phyloP scores from a whole-genome alignment of 2,113 vertebrate species.

The Thalassarche chlororhynchos region DNA sequence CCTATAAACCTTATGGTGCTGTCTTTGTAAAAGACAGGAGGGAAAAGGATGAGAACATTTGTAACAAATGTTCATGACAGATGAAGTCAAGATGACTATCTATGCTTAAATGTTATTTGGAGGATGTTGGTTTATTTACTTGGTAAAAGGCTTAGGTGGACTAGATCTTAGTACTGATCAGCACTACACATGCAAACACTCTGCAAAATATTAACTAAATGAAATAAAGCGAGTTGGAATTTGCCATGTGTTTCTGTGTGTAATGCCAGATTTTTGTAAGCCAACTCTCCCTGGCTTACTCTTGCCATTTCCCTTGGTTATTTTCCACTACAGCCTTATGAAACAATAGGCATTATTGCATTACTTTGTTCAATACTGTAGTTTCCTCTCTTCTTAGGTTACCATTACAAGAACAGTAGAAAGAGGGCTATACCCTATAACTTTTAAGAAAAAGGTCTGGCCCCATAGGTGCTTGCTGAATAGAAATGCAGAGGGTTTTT shows the following conservation, averaged over 20 bases:
- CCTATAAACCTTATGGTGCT: background rate
- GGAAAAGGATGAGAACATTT: background rate
- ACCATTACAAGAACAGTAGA: background rate
- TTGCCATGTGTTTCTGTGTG: background rate
- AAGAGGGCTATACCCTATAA: background rate
- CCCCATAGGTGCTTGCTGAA: background rate
- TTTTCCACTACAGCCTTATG: background rate
- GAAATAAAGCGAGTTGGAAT: background rate
- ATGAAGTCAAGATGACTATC: background rate
- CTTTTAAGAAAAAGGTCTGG: background rate
- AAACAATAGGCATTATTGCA: background rate
- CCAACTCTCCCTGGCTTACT: background rate
- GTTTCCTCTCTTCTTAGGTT: background rate
- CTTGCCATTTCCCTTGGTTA: background rate
- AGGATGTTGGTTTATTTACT: background rate
- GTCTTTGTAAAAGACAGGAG: background rate
- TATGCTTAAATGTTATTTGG: background rate
- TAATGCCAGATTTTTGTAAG: background rate
- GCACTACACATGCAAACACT: background rate
- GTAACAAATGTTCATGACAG: background rate
- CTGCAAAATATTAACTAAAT: slow-evolving; percentile 39
- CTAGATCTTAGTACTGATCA: slow-evolving; percentile 6
- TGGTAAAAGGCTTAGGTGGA: background rate
- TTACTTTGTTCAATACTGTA: background rate
- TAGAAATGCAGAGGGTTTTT: background rate